Evolutionary conservation across 2,113 vertebrate genomes (phyloP), one percentile per base, ranked within the genome.

Genomic region (Catagonus wagneri): DNA sequence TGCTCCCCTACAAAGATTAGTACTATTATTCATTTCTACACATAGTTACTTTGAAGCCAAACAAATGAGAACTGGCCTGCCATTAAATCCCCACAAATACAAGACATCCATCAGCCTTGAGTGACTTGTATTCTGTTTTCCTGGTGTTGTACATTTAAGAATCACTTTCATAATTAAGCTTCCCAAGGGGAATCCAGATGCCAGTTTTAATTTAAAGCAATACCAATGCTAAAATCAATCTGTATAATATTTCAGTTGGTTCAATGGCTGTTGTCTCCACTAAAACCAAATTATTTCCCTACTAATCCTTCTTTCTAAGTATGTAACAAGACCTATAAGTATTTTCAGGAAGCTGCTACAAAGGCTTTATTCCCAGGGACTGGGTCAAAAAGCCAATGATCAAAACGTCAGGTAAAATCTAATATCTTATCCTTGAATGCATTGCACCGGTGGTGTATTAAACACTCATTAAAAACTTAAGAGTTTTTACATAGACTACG

Each of bases 191-290:
- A 23, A 69, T 56, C 71, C 0, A 1, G 15, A 61, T 66, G 84
- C 36, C 27, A 68, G 32, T 61, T 90, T 90, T 87, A 91, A 90
- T 88, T 74, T 95, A 89, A 90, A 90, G 34, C 65, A 81, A 94
- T 84, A 80, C 27, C 90, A 90, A 86, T 50, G 20, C 29, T 76
- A 87, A 97, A 96, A 71, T 95, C 68, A 92, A 95, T 69, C 56
- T 90, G 60, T 63, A 50, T 44, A 25, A 25, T 65, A 92, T 89
- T 58, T 97, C 71, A 87, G 14, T 22, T 19, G 34, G 87, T 93
- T 96, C 25, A 2, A 92, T 32, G 11, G 25, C 60, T 68, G 39
- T 0, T 16, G 4, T 78, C 32, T 34, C 15, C 72, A 78, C 32
- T 81, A 66, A 75, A 88, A 66, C 5, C 71, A 85, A 75, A 39